Percentiles rank a stretch among this genome's conserved stretches.
These are phyloP conservation scores for Eupeodes latifasciatus DNA, from an alignment of 2,888 invertebrate genomes.

Conservation along the genomic window DNA sequence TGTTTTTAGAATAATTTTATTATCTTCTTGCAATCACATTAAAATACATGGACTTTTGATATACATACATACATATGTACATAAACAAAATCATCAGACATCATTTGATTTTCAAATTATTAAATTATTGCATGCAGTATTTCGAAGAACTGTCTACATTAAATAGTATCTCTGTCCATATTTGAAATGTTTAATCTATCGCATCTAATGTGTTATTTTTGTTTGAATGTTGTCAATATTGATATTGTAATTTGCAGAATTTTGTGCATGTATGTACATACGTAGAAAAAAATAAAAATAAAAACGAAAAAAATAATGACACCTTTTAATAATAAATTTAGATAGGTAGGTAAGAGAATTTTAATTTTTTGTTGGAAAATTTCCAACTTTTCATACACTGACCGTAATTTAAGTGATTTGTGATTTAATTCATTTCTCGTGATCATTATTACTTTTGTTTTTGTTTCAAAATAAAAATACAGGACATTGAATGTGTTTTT, in stretches of 20 bases:
- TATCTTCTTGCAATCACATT: not conserved
- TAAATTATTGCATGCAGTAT: not conserved
- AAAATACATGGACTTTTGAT: not conserved
- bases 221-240: conserved; percentile 14
- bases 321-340: conserved; percentile 2
- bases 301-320: conserved; percentile 38
- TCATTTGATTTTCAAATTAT: too few species aligned
- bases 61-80: too few species aligned
- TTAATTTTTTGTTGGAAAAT: conserved; percentile 46
- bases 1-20: not conserved
- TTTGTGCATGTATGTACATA: too few species aligned
- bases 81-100: not conserved
- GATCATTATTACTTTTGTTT: conserved; percentile 5
- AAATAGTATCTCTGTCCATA: not conserved
- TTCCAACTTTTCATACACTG: conserved; percentile 43
- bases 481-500: not conserved
- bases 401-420: conserved; percentile 35
- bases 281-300: not conserved
- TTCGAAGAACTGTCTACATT: not conserved
- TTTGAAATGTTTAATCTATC: not conserved
- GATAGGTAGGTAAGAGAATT: not conserved
- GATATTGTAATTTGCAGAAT: conserved; percentile 15
- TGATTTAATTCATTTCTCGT: conserved; percentile 1
- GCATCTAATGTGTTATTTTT: not conserved
- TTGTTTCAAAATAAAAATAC: not conserved